Percentiles rank a stretch among this genome's conserved stretches.
phyloP scores from a whole-genome alignment of 2,888 invertebrate genomes.

The Sinohyriopsis cumingii region DNA sequence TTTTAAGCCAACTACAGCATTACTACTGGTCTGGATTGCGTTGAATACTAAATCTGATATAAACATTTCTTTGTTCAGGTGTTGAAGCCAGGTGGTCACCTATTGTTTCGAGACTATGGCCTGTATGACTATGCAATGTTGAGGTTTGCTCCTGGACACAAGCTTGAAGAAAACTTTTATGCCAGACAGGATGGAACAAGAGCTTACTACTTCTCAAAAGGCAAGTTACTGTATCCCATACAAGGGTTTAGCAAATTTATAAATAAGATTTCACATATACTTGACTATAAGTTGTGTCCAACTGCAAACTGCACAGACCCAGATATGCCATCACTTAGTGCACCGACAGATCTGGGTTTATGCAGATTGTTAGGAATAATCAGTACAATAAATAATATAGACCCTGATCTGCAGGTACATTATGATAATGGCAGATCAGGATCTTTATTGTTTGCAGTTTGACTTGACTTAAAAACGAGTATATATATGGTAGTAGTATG shows the following conservation, averaged over 20 bases:
- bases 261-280: neutral
- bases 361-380: too few species aligned
- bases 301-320: neutral
- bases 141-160: conserved; percentile 92
- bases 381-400: too few species aligned
- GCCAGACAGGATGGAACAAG: conserved; percentile 97
- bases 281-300: neutral
- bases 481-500: too few species aligned
- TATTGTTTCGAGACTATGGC: conserved; percentile 95
- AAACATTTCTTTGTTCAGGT: conserved; percentile 54
- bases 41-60: too few species aligned
- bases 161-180: conserved; percentile 93
- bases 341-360: too few species aligned
- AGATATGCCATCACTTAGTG: too few species aligned
- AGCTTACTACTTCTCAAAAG: conserved; percentile 75
- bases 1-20: neutral
- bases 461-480: too few species aligned
- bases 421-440: too few species aligned
- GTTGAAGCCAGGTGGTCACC: conserved; percentile 80
- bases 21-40: too few species aligned
- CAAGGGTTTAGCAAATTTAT: neutral
- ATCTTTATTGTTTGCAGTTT: too few species aligned
- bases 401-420: too few species aligned
- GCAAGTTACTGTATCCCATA: conserved; percentile 47
- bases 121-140: conserved; percentile 96